These are phyloP conservation scores for Mactra quadrangularis DNA, from an alignment of 1,140 invertebrate genomes.

Conservation along the genomic window DNA sequence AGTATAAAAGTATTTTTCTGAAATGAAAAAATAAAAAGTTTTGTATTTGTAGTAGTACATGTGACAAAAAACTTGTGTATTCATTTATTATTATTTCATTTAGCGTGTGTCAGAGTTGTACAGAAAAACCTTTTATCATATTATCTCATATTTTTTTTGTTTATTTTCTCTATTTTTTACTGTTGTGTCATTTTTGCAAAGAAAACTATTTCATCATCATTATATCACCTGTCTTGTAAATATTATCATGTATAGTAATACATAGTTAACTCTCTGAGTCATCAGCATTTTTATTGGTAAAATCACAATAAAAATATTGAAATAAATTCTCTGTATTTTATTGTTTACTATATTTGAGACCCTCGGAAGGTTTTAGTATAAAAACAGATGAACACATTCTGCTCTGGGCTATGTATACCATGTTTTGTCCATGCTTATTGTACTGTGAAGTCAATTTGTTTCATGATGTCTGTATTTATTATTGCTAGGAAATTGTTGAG, in stretches of 20 bases:
- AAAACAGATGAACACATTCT: conserved; percentile 57
- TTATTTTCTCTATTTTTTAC: conserved; percentile 56
- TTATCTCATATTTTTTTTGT: conserved; percentile 38
- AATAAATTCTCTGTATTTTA: conserved; percentile 32
- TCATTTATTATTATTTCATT: conserved; percentile 22
- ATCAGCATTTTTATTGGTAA: conserved; percentile 65
- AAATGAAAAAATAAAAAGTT: neutral
- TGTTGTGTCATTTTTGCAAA: conserved; percentile 53
- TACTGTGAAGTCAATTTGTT: neutral
- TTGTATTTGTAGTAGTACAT: conserved; percentile 43
- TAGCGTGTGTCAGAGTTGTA: conserved; percentile 55
- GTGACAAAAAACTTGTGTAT: conserved; percentile 12
- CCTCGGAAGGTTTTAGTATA: too few species aligned
- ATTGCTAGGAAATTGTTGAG: too few species aligned
- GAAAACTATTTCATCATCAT: too few species aligned
- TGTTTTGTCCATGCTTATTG: neutral
- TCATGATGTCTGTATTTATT: neutral
- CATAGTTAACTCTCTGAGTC: conserved; percentile 61
- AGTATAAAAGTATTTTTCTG: too few species aligned
- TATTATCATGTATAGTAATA: conserved; percentile 60
- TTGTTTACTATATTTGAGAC: conserved; percentile 8
- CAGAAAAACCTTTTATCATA: conserved; percentile 49
- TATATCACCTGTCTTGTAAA: conserved; percentile 26
- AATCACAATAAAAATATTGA: conserved; percentile 60
- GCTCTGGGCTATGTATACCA: neutral